These are phyloP conservation scores for Halcyon malimbica DNA, from an alignment of 2,113 vertebrate genomes.

Conservation along the genomic window DNA sequence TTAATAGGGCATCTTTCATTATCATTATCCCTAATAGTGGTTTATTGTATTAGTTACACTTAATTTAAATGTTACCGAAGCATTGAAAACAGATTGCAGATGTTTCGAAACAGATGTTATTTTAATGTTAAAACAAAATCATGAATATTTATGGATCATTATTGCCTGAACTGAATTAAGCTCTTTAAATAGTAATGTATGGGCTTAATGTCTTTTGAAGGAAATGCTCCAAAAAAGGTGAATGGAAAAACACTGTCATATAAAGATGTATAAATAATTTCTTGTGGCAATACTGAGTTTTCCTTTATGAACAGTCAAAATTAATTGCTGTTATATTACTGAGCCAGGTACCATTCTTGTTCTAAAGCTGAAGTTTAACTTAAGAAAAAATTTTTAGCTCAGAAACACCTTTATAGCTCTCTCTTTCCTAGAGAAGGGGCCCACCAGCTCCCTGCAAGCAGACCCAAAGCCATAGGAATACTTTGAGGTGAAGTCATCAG, in stretches of 20 bases:
- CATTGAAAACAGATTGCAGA: conserved; percentile 88
- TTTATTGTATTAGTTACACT: conserved; percentile 86
- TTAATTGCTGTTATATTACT: conserved; percentile 58
- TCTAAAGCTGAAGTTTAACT: background rate
- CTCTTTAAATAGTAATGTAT: conserved; percentile 65
- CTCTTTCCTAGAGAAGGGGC: background rate
- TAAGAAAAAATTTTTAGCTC: conserved; percentile 30
- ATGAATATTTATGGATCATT: conserved; percentile 85
- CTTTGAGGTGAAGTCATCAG: background rate
- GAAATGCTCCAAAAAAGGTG: conserved; percentile 63
- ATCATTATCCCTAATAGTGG: conserved; percentile 83
- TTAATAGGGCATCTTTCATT: conserved; percentile 80
- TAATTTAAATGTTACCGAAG: conserved; percentile 84
- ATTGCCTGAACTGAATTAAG: conserved; percentile 77
- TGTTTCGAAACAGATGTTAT: conserved; percentile 86
- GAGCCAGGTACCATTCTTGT: conserved; percentile 55
- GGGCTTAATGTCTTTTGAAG: conserved; percentile 65
- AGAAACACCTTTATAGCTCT: conserved; percentile 4
- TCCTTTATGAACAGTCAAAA: conserved; percentile 37
- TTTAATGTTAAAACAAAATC: conserved; percentile 81
- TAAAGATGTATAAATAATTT: conserved; percentile 51
- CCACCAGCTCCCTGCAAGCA: background rate
- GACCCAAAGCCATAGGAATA: background rate
- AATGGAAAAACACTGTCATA: conserved; percentile 67
- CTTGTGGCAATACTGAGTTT: conserved; percentile 52